Base-by-base conservation (phyloP, 2,888 invertebrate genomes). In the Epiblema foenella region DNA sequence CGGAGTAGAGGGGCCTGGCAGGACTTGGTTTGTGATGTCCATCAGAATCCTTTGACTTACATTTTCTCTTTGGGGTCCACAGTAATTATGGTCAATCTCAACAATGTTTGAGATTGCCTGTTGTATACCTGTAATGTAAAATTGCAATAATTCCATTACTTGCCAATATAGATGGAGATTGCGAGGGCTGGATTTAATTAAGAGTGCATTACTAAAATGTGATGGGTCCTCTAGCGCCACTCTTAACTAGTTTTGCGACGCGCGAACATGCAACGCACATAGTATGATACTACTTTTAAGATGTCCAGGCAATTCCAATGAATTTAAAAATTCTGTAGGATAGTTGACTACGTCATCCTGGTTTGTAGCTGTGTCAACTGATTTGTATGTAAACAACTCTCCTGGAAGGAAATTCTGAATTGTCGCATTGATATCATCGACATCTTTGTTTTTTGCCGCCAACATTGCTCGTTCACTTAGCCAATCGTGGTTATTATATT, bases 391-490 rank as follows among this genome's bases (percentile, higher is more conserved):
- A 20, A 11, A 24, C 42, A 59, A 15, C 4, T 59, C 59, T 8
- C n/a, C 59, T 15, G 59, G 20, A 46, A 59, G 20, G 0, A 24
- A n/a, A 42, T 59, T 42, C 51, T 54, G 75, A 73, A 73, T 76
- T 62, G 57, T 71, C 18, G 52, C 62, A 68, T 75, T 75, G 29
- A 59, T 15, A 24, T 75, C 72, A 42, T 75, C 56, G 63, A 77
- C 75, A 77, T 77, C 77, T 64, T 74, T 74, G 59, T 82, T 81
- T 24, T 76, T 79, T 46, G 78, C 75, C 1, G 79, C 77, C 51
- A 80, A 74, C 73, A 80, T 83, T 73, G 75, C 77, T 75, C 79
- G 76, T 77, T 80, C 77, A 73, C 79, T 62, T 24, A 80, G 64
- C 79, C 79, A 81, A 77, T 75, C 64, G 63, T 79, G 75, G 73